phyloP scores from a whole-genome alignment of 2,888 invertebrate genomes.

The Incurvaria masculella region DNA sequence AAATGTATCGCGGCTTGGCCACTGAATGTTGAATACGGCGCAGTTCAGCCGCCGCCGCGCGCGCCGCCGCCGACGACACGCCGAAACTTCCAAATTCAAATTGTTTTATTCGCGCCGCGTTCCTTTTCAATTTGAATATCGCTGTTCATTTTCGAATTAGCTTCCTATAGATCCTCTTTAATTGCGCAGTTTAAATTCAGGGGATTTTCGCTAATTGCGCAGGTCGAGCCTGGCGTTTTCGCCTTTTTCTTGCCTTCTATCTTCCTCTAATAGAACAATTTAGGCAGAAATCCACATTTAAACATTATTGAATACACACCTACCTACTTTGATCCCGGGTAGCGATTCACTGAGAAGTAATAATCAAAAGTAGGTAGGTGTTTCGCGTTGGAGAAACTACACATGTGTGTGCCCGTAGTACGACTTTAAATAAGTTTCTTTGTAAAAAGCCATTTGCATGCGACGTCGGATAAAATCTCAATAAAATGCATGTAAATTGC shows the following conservation, averaged over 20 bases:
- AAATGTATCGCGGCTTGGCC: conserved; percentile 49
- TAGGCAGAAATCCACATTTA: too few relatives aligned
- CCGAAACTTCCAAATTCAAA: conserved; percentile 22
- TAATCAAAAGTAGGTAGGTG: not conserved
- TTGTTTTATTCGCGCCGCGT: conserved; percentile 50
- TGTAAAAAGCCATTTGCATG: not conserved
- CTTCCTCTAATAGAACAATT: too few relatives aligned
- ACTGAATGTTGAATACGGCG: conserved; percentile 33
- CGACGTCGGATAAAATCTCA: not conserved
- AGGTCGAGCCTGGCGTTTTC: conserved; percentile 22
- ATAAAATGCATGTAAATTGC: not conserved
- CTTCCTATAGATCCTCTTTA: conserved; percentile 47
- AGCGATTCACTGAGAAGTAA: too few relatives aligned
- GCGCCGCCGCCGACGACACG: conserved; percentile 10
- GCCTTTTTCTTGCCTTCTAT: not conserved
- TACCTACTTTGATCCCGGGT: too few relatives aligned
- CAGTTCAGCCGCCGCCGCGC: conserved; percentile 23
- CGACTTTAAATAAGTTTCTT: not conserved
- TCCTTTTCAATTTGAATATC: conserved; percentile 53
- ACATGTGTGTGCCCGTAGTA: too few relatives aligned
- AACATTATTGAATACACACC: not conserved
- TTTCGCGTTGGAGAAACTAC: too few relatives aligned
- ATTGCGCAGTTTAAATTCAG: conserved; percentile 53
- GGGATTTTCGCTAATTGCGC: conserved; percentile 50
- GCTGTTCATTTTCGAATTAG: conserved; percentile 51